Conservation (phyloP, 2,797 vertebrate species). For the Acrossocheilus wenchowensis region DNA sequence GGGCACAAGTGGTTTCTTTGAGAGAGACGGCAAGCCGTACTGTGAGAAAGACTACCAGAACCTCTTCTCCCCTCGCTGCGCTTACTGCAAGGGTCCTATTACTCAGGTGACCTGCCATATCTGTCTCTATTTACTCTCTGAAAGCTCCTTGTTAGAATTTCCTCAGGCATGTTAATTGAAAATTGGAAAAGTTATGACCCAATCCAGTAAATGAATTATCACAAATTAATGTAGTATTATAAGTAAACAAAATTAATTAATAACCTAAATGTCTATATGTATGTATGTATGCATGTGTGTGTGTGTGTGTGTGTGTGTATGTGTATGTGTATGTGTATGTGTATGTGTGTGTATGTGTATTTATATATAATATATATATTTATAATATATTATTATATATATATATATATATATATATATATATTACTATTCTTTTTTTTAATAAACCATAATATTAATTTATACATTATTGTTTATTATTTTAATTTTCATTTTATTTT, state of each 20-base stretch:
- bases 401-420: too few relatives aligned
- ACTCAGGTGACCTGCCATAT: conserved; percentile 65
- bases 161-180: not conserved
- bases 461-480: too few relatives aligned
- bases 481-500: too few relatives aligned
- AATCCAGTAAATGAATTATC: not conserved
- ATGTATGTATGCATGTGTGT: too few relatives aligned
- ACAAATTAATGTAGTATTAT: not conserved
- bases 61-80: conserved; percentile 78
- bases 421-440: too few relatives aligned
- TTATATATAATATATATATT: not conserved
- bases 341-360: too few relatives aligned
- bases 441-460: too few relatives aligned
- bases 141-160: not conserved
- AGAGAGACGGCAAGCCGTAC: conserved; percentile 83
- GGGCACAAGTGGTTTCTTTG: conserved; percentile 81
- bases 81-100: conserved; percentile 80
- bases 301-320: too few relatives aligned
- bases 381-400: not conserved
- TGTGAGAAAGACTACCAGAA: conserved; percentile 87
- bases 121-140: not conserved
- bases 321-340: too few relatives aligned
- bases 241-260: not conserved
- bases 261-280: not conserved
- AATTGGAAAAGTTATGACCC: not conserved